A percentile compares a stretch with the other conserved stretches of the same genome.
These are phyloP conservation scores for Cacoxenus indagator DNA, from an alignment of 2,888 invertebrate genomes.

Conservation along the genomic window DNA sequence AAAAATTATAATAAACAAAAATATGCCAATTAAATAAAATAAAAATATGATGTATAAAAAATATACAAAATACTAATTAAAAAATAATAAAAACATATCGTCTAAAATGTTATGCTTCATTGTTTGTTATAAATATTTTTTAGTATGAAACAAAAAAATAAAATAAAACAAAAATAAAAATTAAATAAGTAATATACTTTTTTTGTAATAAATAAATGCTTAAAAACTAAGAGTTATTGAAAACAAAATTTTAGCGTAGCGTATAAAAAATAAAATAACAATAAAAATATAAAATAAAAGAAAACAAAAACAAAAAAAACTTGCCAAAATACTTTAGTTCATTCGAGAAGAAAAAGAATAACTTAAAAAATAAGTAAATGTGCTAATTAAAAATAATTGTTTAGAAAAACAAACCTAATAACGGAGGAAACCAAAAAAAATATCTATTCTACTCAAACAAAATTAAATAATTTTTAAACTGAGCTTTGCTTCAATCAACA, in stretches of 20 bases:
- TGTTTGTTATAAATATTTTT: conserved; percentile 47
- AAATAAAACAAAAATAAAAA: conserved; percentile 44
- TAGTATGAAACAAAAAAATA: conserved; percentile 38
- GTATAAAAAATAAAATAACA: conserved; percentile 7
- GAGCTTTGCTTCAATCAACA: conserved; percentile 46
- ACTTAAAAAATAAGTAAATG: conserved; percentile 20
- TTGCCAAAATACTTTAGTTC: conserved; percentile 59
- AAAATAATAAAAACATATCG: conserved; percentile 57
- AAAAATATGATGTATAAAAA: conserved; percentile 18
- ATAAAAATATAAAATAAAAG: conserved; percentile 35
- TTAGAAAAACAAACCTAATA: background rate
- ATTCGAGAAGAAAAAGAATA: conserved; percentile 26
- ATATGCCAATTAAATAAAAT: conserved; percentile 33
- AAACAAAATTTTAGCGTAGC: conserved; percentile 9
- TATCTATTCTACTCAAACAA: conserved; percentile 18
- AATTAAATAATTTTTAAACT: conserved; percentile 45
- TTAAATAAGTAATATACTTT: conserved; percentile 31
- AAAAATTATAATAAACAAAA: conserved; percentile 39
- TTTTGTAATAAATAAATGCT: conserved; percentile 11
- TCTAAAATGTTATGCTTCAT: conserved; percentile 57
- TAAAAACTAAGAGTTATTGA: conserved; percentile 12
- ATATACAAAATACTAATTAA: conserved; percentile 32
- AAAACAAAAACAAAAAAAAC: conserved; percentile 41
- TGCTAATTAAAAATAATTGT: conserved; percentile 11
- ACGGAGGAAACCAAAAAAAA: background rate